phyloP scores from a whole-genome alignment of 2,888 invertebrate genomes.

The Meta bourneti region DNA sequence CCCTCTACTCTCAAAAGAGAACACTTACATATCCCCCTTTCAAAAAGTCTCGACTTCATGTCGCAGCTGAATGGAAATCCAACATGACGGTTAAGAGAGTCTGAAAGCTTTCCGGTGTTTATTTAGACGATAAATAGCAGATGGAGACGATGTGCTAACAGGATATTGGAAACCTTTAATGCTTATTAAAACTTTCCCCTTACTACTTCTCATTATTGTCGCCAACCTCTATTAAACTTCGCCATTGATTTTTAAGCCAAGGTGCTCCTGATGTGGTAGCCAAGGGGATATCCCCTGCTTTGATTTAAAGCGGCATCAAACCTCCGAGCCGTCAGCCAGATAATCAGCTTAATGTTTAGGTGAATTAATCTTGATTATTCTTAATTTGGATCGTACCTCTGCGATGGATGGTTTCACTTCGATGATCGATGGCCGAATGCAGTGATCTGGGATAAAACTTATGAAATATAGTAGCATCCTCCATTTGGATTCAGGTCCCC shows the following conservation, averaged over 20 bases:
- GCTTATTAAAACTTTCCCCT: conserved; percentile 43
- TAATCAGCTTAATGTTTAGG: conserved; percentile 53
- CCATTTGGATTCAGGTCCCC: too few species aligned
- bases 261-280: neutral
- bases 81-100: neutral
- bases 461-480: neutral
- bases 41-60: too few species aligned
- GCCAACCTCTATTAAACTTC: conserved; percentile 32
- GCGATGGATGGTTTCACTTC: neutral
- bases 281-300: neutral
- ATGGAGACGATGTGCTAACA: neutral
- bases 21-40: too few species aligned
- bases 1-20: too few species aligned
- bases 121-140: neutral
- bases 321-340: conserved; percentile 15
- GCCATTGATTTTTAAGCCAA: conserved; percentile 31
- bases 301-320: neutral
- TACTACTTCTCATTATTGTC: conserved; percentile 32
- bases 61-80: neutral
- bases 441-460: neutral
- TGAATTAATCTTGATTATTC: conserved; percentile 64
- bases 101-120: neutral
- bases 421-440: neutral
- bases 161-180: conserved; percentile 56
- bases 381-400: neutral